A percentile compares a stretch with the other conserved stretches of the same genome.
These are phyloP conservation scores for Bombus consobrinus DNA, from an alignment of 1,140 invertebrate genomes.

Conservation along the genomic window DNA sequence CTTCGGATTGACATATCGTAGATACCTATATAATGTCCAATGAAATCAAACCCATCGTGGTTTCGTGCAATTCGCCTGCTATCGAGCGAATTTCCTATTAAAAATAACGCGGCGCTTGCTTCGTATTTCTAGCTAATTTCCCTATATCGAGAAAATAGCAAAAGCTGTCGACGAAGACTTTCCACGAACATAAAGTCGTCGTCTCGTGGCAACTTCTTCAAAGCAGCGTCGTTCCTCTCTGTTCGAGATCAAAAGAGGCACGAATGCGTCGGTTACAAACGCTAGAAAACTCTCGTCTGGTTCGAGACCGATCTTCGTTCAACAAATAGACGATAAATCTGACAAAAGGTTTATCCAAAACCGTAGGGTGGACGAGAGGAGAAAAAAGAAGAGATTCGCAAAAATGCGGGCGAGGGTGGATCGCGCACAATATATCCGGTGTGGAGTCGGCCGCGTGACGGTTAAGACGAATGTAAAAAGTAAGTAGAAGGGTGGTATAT, in stretches of 20 bases:
- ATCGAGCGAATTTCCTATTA: not conserved
- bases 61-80: not conserved
- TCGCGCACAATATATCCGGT: slow-evolving; percentile 3
- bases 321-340: slow-evolving; percentile 15
- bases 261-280: not conserved
- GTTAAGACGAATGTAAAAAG: slow-evolving; percentile 31
- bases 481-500: slow-evolving; percentile 19
- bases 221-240: not conserved
- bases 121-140: not conserved
- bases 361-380: not conserved
- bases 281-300: not conserved
- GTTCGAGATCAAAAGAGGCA: slow-evolving; percentile 16
- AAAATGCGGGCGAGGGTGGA: not conserved
- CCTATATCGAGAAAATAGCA: not conserved
- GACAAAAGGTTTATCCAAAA: not conserved
- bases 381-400: slow-evolving; percentile 3
- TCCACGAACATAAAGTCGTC: not conserved
- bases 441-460: not conserved
- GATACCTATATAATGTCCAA: not conserved
- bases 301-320: slow-evolving; percentile 17
- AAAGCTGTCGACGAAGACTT: not conserved
- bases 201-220: not conserved
- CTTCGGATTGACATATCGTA: not conserved
- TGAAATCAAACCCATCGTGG: not conserved
- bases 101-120: not conserved